These are phyloP conservation scores for Urocyon cinereoargenteus DNA, from an alignment of 2,797 vertebrate genomes.

Conservation along the genomic window DNA sequence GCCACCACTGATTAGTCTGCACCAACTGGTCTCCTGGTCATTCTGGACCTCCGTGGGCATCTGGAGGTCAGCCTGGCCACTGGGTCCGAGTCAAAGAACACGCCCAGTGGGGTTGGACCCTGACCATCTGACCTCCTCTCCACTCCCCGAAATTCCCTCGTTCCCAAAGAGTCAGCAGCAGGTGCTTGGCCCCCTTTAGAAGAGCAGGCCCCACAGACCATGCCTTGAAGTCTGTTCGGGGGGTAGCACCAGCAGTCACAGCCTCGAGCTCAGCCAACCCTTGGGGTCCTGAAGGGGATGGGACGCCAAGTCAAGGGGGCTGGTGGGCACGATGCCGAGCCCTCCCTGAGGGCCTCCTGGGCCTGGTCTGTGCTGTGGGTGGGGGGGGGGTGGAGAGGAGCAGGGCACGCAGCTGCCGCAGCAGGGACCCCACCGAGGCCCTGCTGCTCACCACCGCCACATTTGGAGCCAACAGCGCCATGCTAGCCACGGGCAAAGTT, in stretches of 20 bases:
- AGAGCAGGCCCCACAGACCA: background rate
- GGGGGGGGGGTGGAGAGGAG: background rate
- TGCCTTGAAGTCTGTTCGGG: background rate
- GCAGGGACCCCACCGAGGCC: background rate
- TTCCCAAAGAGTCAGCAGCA: background rate
- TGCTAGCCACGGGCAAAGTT: background rate
- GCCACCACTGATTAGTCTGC: background rate
- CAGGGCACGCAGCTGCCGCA: background rate
- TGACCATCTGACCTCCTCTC: background rate
- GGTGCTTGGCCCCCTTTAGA: background rate
- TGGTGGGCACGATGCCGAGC: background rate
- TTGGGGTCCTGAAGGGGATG: background rate
- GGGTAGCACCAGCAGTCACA: background rate
- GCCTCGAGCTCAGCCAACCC: background rate
- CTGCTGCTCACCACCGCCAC: too few species aligned
- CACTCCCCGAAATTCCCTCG: background rate
- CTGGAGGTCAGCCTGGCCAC: background rate
- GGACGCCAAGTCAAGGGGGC: background rate
- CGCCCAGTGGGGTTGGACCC: background rate
- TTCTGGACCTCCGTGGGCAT: background rate
- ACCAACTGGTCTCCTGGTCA: background rate
- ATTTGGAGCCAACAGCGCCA: background rate
- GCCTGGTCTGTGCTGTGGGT: rapidly evolving
- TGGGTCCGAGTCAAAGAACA: too few species aligned
- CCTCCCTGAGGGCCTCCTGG: background rate